A percentile compares a stretch with the other conserved stretches of the same genome.
Conservation (phyloP, 1,140 invertebrate species). For the Dinoponera quadriceps region DNA sequence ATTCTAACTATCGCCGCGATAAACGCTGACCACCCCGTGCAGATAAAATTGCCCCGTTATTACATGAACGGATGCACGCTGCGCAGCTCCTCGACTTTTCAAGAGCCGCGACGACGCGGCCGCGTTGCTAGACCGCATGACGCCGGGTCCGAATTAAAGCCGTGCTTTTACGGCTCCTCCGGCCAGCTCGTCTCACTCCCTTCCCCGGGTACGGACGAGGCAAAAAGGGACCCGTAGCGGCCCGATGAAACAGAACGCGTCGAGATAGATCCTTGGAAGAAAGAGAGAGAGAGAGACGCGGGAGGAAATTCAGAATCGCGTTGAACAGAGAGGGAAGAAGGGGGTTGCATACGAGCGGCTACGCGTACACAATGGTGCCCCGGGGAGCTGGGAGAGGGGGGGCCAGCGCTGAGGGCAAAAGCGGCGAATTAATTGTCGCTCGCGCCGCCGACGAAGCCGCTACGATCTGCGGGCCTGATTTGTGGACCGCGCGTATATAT, state of each 20-base stretch:
- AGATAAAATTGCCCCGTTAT: constrained; percentile 29
- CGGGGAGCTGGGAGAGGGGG: constrained; percentile 54
- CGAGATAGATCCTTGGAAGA: constrained; percentile 47
- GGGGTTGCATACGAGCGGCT: constrained; percentile 68
- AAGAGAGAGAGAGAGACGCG: constrained; percentile 41
- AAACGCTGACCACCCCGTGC: neutral
- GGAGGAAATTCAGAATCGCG: neutral
- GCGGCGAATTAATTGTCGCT: constrained; percentile 85
- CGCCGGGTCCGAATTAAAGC: constrained; percentile 78
- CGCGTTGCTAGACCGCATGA: constrained; percentile 78
- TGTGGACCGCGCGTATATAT: constrained; percentile 75
- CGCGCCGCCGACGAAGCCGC: constrained; percentile 80
- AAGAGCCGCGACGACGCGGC: constrained; percentile 46
- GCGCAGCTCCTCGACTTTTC: constrained; percentile 21
- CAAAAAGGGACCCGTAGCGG: constrained; percentile 66
- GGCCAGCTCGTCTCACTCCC: neutral
- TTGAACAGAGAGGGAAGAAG: neutral
- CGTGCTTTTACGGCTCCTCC: constrained; percentile 46
- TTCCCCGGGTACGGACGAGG: constrained; percentile 47
- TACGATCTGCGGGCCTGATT: constrained; percentile 81
- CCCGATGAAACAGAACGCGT: constrained; percentile 76
- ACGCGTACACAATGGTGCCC: constrained; percentile 77
- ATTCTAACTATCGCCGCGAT: neutral
- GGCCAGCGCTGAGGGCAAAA: constrained; percentile 76
- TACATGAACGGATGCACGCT: no score